These are phyloP conservation scores for Saguinus midas DNA, from an alignment of 2,113 vertebrate genomes.

Conservation along the genomic window DNA sequence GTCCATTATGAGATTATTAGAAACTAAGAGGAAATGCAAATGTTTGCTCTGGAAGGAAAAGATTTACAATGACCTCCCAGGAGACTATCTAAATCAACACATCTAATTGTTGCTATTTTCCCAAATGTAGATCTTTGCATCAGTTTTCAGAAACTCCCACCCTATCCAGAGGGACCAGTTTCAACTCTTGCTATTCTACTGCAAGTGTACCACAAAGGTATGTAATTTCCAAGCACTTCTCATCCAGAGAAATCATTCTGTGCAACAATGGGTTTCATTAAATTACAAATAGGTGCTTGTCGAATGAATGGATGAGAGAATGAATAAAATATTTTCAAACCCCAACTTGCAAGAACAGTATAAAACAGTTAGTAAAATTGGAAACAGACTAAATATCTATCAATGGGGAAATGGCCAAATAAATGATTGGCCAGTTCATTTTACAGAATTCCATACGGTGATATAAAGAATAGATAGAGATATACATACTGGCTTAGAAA, in stretches of 20 bases:
- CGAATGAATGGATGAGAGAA: constrained; percentile 15
- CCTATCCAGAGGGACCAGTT: constrained; percentile 83
- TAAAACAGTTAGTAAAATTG: neutral
- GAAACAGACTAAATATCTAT: neutral
- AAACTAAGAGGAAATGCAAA: constrained; percentile 73
- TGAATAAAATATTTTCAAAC: constrained; percentile 24
- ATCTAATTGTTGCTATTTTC: constrained; percentile 52
- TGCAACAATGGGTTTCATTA: neutral
- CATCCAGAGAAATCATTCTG: constrained; percentile 10
- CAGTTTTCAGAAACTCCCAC: constrained; percentile 77
- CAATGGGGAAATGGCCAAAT: neutral
- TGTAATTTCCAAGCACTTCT: constrained; percentile 41
- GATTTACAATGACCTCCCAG: constrained; percentile 49
- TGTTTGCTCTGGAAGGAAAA: constrained; percentile 71
- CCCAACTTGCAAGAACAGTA: neutral
- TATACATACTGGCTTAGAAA: neutral
- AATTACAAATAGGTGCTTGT: constrained; percentile 1
- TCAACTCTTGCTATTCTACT: constrained; percentile 74
- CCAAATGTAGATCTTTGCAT: constrained; percentile 74
- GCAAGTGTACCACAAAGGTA: constrained; percentile 81
- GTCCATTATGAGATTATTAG: constrained; percentile 44
- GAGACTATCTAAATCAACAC: constrained; percentile 21
- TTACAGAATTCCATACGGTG: neutral
- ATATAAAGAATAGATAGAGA: neutral
- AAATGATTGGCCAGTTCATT: neutral